phyloP scores from a whole-genome alignment of 2,113 vertebrate genomes.

The Myotis yumanensis region DNA sequence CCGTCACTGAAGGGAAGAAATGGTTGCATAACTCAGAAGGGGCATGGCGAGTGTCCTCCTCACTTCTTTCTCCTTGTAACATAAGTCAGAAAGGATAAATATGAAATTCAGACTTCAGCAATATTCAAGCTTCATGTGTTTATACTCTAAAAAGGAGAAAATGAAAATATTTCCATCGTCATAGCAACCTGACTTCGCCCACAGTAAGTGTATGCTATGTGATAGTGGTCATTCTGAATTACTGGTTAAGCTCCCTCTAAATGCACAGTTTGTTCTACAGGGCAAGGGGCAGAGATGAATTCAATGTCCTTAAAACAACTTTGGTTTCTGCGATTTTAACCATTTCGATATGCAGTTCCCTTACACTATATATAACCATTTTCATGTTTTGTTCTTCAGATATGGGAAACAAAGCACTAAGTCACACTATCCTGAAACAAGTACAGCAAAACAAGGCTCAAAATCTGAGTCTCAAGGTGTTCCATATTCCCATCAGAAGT shows the following conservation, averaged over 20 bases:
- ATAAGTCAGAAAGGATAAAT: conserved; percentile 34
- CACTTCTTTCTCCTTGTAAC: background rate
- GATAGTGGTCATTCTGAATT: conserved; percentile 30
- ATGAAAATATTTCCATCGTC: conserved; percentile 53
- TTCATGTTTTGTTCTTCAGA: background rate
- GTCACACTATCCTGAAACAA: background rate
- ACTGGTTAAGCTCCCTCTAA: background rate
- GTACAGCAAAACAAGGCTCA: background rate
- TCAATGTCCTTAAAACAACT: conserved; percentile 26
- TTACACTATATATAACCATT: background rate
- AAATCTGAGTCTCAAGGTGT: background rate
- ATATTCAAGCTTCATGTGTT: background rate
- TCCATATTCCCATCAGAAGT: background rate
- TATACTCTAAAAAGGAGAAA: conserved; percentile 13
- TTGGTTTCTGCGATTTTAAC: conserved; percentile 19
- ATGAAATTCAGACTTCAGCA: background rate
- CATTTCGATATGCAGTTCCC: background rate
- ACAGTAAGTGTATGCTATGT: background rate
- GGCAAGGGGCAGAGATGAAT: background rate
- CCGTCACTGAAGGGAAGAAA: background rate
- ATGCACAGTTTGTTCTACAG: background rate
- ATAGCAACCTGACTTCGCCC: conserved; percentile 41
- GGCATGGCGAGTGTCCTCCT: background rate
- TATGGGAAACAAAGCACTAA: background rate
- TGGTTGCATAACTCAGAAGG: fast-evolving